phyloP scores from a whole-genome alignment of 2,888 invertebrate genomes.

The Sturmia bella region DNA sequence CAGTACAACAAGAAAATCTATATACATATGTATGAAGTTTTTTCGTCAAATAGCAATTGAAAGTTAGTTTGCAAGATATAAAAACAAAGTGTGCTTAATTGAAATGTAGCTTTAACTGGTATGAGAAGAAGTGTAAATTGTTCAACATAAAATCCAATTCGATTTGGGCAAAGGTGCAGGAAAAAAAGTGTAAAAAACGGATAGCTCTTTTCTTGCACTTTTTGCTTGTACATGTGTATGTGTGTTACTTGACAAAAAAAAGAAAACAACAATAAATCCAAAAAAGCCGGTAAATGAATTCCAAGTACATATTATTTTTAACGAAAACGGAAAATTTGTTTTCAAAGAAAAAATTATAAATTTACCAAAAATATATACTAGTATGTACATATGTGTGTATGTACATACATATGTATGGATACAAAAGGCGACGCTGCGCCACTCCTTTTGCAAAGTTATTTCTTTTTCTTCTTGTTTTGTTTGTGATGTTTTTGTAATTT shows the following conservation, averaged over 20 bases:
- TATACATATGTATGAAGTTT: constrained; percentile 41
- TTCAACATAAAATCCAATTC: constrained; percentile 45
- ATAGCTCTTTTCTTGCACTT: not conserved
- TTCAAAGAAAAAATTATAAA: constrained; percentile 8
- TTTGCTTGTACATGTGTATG: not conserved
- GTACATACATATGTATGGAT: not conserved
- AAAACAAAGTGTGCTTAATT: not conserved
- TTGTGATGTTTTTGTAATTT: constrained; percentile 40
- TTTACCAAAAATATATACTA: not conserved
- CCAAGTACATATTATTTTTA: constrained; percentile 1
- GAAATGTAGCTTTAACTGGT: not conserved
- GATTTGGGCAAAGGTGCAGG: not conserved
- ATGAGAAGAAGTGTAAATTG: constrained; percentile 1
- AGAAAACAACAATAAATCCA: constrained; percentile 44
- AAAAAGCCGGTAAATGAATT: constrained; percentile 48
- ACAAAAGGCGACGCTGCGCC: constrained; percentile 67
- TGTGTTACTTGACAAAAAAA: not conserved
- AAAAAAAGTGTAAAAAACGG: constrained; percentile 16
- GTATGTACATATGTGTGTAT: not conserved
- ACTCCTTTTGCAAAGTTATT: constrained; percentile 72
- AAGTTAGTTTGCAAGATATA: constrained; percentile 9
- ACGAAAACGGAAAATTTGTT: not conserved
- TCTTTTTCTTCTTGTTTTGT: constrained; percentile 31
- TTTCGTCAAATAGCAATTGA: constrained; percentile 18
- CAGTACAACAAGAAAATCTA: constrained; percentile 47